Evolutionary conservation across 1,140 invertebrate species (phyloP).

Genomic region (Aphaenogaster rudis): DNA sequence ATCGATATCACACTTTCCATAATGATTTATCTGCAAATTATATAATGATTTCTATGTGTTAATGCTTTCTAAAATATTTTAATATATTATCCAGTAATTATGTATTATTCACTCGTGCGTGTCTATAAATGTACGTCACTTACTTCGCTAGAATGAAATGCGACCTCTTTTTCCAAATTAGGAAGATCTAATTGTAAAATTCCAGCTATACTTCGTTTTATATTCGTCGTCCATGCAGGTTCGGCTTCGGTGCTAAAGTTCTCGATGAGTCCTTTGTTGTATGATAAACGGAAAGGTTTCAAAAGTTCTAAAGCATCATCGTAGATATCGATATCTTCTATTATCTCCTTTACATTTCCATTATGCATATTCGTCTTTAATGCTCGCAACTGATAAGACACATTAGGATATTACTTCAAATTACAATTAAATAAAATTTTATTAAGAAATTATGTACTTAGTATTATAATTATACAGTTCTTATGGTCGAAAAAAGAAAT

Average conservation of each 20-base stretch:
- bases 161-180: constrained; percentile 78
- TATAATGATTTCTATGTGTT: constrained; percentile 21
- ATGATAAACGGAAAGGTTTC: constrained; percentile 83
- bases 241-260: constrained; percentile 85
- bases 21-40: constrained; percentile 82
- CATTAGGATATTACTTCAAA: constrained; percentile 20
- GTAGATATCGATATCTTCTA: constrained; percentile 68
- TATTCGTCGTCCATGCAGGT: constrained; percentile 90
- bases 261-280: constrained; percentile 82
- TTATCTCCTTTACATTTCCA: constrained; percentile 75
- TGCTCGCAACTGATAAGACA: constrained; percentile 75
- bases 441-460: constrained; percentile 57
- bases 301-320: constrained; percentile 78
- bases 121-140: constrained; percentile 50
- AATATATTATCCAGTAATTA: not conserved
- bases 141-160: constrained; percentile 84
- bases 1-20: constrained; percentile 84
- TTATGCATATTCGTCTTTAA: constrained; percentile 81
- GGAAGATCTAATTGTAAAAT: constrained; percentile 88
- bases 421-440: constrained; percentile 73
- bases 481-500: not conserved
- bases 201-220: constrained; percentile 89
- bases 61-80: not conserved
- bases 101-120: not conserved
- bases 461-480: not conserved